Conservation (phyloP, 2,113 vertebrate genomes). For the Phycodurus eques region DNA sequence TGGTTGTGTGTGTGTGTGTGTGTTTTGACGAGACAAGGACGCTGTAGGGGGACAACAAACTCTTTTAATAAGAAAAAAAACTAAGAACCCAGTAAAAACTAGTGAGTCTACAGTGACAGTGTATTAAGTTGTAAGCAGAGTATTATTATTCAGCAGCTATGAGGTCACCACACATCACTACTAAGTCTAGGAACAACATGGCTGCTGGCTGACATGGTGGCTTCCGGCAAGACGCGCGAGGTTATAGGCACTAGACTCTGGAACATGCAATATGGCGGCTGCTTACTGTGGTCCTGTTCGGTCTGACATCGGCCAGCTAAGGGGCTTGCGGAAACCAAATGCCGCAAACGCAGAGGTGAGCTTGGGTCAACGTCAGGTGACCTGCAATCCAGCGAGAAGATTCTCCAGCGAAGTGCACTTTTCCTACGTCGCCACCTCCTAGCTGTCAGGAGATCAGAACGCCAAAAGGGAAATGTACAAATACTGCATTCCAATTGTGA, state of each 20-base stretch:
- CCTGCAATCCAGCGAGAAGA: not conserved
- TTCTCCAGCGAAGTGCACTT: not conserved
- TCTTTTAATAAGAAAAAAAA: conserved; percentile 65
- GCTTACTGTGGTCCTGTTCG: conserved; percentile 45
- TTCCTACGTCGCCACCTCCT: not conserved
- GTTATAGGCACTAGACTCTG: conserved; percentile 69
- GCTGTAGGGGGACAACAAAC: conserved; percentile 59
- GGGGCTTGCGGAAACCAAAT: not conserved
- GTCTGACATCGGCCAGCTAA: not conserved
- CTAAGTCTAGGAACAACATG: conserved; percentile 69
- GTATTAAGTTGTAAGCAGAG: conserved; percentile 63
- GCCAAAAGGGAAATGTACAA: not conserved
- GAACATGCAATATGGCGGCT: conserved; percentile 68
- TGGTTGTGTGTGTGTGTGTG: not conserved
- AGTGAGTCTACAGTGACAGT: conserved; percentile 66
- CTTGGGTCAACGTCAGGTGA: not conserved
- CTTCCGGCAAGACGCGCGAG: conserved; percentile 66
- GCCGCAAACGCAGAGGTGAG: not conserved
- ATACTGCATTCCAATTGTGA: not conserved
- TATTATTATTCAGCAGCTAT: conserved; percentile 66
- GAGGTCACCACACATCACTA: conserved; percentile 62
- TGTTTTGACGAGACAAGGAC: conserved; percentile 25
- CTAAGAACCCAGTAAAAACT: conserved; percentile 67
- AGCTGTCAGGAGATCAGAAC: not conserved
- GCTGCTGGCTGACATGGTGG: conserved; percentile 61